These are phyloP conservation scores for Enhydra lutris DNA, from an alignment of 2,113 vertebrate species.

Conservation along the genomic window DNA sequence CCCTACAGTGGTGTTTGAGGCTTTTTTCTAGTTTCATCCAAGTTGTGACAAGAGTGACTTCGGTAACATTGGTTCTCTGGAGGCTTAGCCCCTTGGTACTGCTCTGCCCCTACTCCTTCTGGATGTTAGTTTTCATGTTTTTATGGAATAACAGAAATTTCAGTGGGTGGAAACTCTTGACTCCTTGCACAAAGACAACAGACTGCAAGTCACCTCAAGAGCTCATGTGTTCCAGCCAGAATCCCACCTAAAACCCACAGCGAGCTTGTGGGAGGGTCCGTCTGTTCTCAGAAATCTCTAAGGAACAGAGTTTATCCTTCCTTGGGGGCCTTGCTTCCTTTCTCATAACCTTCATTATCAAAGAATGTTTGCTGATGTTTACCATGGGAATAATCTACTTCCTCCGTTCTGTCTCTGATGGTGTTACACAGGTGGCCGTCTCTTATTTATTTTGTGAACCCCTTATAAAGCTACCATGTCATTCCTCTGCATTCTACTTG, in stretches of 20 bases:
- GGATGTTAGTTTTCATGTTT: neutral
- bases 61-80: neutral
- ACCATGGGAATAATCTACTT: neutral
- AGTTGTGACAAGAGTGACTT: neutral
- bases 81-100: neutral
- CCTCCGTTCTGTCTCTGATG: neutral
- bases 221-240: neutral
- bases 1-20: neutral
- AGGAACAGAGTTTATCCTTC: neutral
- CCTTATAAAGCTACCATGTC: neutral
- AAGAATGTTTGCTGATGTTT: neutral
- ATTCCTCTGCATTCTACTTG: neutral
- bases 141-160: neutral
- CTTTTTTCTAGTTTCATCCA: slow-evolving; percentile 15
- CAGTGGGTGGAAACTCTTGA: neutral
- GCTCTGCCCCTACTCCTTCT: neutral
- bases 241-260: neutral
- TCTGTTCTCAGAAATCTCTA: neutral
- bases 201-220: neutral
- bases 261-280: neutral
- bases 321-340: neutral
- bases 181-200: neutral
- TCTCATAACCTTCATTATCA: neutral
- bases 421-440: neutral
- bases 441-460: neutral